Percentiles rank a stretch among this genome's conserved stretches.
phyloP scores from a whole-genome alignment of 2,113 vertebrate species.

The Istiophorus platypterus region DNA sequence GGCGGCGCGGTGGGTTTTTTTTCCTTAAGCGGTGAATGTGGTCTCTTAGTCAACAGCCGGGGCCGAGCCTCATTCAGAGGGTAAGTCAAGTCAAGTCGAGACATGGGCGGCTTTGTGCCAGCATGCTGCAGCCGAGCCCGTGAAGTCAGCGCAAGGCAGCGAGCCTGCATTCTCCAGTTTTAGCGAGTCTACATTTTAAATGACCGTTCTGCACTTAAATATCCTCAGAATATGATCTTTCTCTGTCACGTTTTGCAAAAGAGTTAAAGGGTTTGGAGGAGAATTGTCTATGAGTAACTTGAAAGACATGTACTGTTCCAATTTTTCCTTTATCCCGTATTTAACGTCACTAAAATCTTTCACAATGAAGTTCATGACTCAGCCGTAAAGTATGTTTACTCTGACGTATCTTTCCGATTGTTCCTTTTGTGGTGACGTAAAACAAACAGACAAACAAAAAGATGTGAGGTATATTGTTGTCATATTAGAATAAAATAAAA shows the following conservation, averaged over 20 bases:
- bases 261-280: background rate
- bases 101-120: conserved; percentile 48
- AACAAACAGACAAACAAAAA: too few relatives aligned
- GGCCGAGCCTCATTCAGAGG: conserved; percentile 39
- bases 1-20: conserved; percentile 67
- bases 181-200: background rate
- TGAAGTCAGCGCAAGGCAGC: background rate
- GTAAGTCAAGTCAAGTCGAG: conserved; percentile 64
- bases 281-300: too few relatives aligned
- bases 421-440: too few relatives aligned
- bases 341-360: too few relatives aligned
- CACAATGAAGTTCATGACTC: too few relatives aligned
- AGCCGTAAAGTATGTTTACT: too few relatives aligned
- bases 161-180: background rate
- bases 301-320: too few relatives aligned
- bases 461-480: too few relatives aligned
- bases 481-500: too few relatives aligned
- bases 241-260: background rate
- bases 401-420: too few relatives aligned
- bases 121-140: conserved; percentile 11
- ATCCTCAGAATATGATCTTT: background rate
- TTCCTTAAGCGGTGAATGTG: conserved; percentile 57
- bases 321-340: too few relatives aligned
- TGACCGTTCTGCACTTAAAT: too few relatives aligned
- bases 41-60: conserved; percentile 75